Percentiles rank a stretch among this genome's conserved stretches.
Evolutionary conservation across 2,888 invertebrate species (phyloP).

Genomic region (Erynnis tages): DNA sequence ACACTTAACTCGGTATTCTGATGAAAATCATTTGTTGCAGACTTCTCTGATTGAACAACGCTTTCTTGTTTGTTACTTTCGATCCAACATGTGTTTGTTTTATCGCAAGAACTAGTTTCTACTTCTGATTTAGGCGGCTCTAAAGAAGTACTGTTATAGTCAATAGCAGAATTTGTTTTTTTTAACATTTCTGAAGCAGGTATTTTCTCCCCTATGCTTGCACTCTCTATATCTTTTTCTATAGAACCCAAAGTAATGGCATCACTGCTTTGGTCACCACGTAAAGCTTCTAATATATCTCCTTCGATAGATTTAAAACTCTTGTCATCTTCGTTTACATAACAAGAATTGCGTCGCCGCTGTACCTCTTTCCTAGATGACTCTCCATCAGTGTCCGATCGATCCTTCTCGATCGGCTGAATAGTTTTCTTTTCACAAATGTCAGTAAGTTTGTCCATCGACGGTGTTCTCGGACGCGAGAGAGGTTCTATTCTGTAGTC

Average conservation of each 20-base stretch:
- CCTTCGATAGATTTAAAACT: slow-evolving; percentile 26
- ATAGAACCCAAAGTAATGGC: neutral
- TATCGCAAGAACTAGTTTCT: slow-evolving; percentile 4
- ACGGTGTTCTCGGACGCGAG: slow-evolving; percentile 81
- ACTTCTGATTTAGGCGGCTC: slow-evolving; percentile 3
- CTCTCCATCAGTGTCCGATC: slow-evolving; percentile 42
- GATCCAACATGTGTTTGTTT: neutral
- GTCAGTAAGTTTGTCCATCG: slow-evolving; percentile 47
- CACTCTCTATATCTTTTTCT: neutral
- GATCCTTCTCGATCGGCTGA: slow-evolving; percentile 43
- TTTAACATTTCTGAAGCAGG: neutral
- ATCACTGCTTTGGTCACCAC: slow-evolving; percentile 6
- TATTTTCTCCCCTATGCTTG: neutral
- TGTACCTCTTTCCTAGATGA: slow-evolving; percentile 54
- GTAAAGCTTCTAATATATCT: slow-evolving; percentile 20
- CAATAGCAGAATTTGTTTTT: neutral
- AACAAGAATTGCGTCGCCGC: slow-evolving; percentile 44
- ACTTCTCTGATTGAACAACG: slow-evolving; percentile 6
- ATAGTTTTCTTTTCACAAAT: slow-evolving; percentile 41
- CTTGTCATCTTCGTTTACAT: slow-evolving; percentile 35
- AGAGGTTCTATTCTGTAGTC: slow-evolving; percentile 49
- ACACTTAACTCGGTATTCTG: slow-evolving; percentile 42
- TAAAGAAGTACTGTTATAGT: neutral
- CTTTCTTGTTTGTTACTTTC: slow-evolving; percentile 13
- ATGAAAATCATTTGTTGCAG: slow-evolving; percentile 30